Evolutionary conservation across 2,113 vertebrate species (phyloP).

Genomic region (Petaurus breviceps): DNA sequence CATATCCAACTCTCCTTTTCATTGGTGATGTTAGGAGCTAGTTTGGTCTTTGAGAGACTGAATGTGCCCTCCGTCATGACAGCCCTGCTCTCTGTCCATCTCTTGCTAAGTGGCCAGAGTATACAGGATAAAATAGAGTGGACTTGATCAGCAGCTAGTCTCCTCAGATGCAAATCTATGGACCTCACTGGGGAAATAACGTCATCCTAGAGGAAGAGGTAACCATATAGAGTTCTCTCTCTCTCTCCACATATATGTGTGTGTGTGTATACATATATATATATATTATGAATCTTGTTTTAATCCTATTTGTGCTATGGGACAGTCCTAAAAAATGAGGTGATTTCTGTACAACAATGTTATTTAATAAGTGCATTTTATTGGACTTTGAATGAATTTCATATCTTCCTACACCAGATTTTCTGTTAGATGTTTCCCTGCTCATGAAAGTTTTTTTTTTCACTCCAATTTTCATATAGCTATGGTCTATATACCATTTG

Average conservation of each 20-base stretch:
- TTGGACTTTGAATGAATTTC: background rate
- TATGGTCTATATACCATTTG: background rate
- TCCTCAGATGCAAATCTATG: background rate
- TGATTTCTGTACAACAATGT: background rate
- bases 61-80: background rate
- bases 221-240: background rate
- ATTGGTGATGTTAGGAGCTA: background rate
- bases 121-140: background rate
- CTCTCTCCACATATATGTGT: too few relatives aligned
- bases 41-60: background rate
- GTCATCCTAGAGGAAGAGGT: background rate
- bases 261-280: too few relatives aligned
- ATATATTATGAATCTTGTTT: background rate
- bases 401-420: background rate
- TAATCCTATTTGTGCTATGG: background rate
- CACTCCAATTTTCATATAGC: background rate
- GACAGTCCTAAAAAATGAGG: background rate
- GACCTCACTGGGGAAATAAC: background rate
- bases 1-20: background rate
- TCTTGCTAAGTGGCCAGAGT: background rate
- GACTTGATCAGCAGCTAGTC: background rate
- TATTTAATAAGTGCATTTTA: background rate
- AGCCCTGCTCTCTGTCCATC: background rate
- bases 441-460: background rate
- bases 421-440: background rate